These are phyloP conservation scores for Trichomalopsis sarcophagae DNA, from an alignment of 1,140 invertebrate species.

Conservation along the genomic window DNA sequence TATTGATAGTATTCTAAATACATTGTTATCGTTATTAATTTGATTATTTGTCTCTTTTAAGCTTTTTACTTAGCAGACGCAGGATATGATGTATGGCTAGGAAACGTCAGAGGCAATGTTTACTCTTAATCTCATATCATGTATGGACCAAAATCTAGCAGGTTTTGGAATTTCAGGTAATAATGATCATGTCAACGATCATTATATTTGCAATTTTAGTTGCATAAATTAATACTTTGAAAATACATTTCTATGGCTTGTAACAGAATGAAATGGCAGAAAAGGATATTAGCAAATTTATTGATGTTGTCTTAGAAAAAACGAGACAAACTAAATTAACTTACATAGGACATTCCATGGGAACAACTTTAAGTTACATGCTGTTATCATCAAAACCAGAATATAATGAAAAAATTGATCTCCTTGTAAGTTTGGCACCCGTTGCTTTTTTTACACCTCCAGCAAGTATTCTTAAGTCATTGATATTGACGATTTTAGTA, in stretches of 20 bases:
- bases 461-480: neutral
- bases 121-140: constrained; percentile 61
- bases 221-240: too few relatives aligned
- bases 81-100: constrained; percentile 76
- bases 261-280: constrained; percentile 42
- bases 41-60: neutral
- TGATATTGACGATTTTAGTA: neutral
- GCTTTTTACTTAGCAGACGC: constrained; percentile 66
- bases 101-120: constrained; percentile 72
- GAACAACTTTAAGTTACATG: constrained; percentile 75
- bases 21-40: too few relatives aligned
- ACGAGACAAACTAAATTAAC: constrained; percentile 75
- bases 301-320: constrained; percentile 74
- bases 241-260: too few relatives aligned
- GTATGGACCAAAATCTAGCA: constrained; percentile 52
- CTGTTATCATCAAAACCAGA: constrained; percentile 72
- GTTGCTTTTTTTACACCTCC: constrained; percentile 58
- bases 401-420: constrained; percentile 75
- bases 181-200: too few relatives aligned
- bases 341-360: constrained; percentile 81
- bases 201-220: too few relatives aligned
- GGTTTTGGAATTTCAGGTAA: constrained; percentile 72
- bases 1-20: too few relatives aligned
- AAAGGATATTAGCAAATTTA: constrained; percentile 76
- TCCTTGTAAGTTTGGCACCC: constrained; percentile 75